Evolutionary conservation across 2,888 invertebrate genomes (phyloP).

Genomic region (Marasmarcha lunaedactyla): DNA sequence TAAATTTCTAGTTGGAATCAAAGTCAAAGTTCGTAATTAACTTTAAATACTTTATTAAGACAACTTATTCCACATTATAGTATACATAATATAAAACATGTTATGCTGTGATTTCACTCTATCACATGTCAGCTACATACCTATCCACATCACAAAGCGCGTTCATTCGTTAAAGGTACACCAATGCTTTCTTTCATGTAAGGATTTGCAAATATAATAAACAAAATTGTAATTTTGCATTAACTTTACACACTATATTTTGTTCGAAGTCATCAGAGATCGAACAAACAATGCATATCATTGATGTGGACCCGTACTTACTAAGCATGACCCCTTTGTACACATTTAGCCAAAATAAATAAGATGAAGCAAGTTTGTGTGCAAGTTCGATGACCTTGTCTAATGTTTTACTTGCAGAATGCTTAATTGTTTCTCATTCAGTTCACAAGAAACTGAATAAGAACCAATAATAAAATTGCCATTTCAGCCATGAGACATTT

Average conservation of each 20-base stretch:
- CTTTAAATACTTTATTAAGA: constrained; percentile 71
- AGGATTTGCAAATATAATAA: constrained; percentile 35
- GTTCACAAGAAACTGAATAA: no score
- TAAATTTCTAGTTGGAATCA: constrained; percentile 43
- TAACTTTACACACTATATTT: constrained; percentile 64
- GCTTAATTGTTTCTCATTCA: no score
- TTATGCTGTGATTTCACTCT: constrained; percentile 63
- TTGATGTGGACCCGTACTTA: constrained; percentile 29
- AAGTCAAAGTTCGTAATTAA: constrained; percentile 59
- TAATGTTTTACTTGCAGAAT: no score
- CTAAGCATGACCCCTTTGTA: constrained; percentile 25
- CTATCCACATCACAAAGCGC: constrained; percentile 68
- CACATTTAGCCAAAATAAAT: constrained; percentile 15
- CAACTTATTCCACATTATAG: constrained; percentile 68
- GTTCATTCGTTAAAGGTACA: constrained; percentile 48
- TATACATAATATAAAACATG: constrained; percentile 65
- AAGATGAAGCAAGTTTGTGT: neutral
- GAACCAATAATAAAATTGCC: no score
- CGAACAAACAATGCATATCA: constrained; percentile 45
- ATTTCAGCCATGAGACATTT: no score
- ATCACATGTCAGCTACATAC: constrained; percentile 63
- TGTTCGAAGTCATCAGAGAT: constrained; percentile 59
- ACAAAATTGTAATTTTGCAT: constrained; percentile 59
- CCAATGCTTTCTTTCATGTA: constrained; percentile 34
- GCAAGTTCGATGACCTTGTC: constrained; percentile 16